phyloP scores from a whole-genome alignment of 2,113 vertebrate species.

The Apus apus region DNA sequence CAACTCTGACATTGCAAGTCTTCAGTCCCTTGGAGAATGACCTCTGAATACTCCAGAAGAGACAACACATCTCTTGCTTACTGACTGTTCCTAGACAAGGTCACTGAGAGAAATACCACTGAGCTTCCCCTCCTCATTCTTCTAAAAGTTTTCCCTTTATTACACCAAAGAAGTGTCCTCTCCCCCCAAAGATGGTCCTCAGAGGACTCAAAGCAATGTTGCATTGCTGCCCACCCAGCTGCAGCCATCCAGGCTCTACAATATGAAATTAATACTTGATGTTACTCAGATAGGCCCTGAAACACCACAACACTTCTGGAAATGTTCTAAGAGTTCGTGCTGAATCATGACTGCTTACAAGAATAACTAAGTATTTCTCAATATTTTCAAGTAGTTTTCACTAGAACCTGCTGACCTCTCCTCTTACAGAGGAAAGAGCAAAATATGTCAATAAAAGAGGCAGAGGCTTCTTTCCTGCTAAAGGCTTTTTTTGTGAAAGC shows the following conservation, averaged over 20 bases:
- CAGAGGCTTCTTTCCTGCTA: background rate
- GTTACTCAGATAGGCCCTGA: background rate
- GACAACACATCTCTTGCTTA: background rate
- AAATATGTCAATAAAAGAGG: background rate
- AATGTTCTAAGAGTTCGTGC: background rate
- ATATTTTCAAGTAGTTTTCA: background rate
- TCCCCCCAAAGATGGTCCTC: background rate
- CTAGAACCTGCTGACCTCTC: background rate
- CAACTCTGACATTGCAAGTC: slow-evolving; percentile 24
- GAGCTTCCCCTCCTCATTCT: background rate
- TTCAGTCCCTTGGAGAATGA: background rate
- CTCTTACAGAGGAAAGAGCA: background rate
- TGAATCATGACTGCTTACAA: background rate
- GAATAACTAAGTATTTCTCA: background rate
- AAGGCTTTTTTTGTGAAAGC: background rate
- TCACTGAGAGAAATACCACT: background rate
- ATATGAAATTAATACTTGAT: background rate
- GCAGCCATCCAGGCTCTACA: background rate
- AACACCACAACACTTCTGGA: background rate
- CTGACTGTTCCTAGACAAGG: background rate
- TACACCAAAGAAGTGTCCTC: background rate
- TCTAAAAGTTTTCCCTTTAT: background rate
- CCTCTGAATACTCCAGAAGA: background rate
- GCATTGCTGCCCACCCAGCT: background rate
- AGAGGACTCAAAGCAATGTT: background rate